Conservation (phyloP, 2,113 vertebrate genomes). For the Ivindomyrus marchei region DNA sequence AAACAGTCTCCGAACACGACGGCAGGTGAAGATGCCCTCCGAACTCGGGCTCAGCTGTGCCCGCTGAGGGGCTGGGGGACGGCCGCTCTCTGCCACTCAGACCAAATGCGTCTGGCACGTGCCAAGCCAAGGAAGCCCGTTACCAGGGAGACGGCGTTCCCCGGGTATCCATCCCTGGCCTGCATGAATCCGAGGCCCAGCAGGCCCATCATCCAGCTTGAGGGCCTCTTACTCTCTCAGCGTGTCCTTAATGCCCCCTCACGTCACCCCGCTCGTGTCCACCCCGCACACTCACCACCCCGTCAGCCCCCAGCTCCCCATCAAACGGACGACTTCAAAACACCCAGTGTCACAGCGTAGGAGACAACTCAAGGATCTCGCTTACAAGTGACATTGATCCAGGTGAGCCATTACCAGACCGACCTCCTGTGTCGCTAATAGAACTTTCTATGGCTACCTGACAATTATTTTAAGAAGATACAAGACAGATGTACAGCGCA, state of each 20-base stretch:
- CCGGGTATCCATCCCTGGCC: background rate
- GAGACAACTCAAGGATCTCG: background rate
- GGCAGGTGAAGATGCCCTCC: slow-evolving; percentile 56
- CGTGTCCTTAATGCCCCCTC: background rate
- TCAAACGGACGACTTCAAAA: background rate
- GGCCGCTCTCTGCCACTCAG: slow-evolving; percentile 11
- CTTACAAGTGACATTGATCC: background rate
- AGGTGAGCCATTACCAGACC: background rate
- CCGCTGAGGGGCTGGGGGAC: slow-evolving; percentile 34
- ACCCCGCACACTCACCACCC: background rate
- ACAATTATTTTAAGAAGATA: background rate
- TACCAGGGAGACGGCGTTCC: slow-evolving; percentile 20
- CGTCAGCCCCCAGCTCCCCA: background rate
- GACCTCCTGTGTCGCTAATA: background rate
- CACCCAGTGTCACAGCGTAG: background rate
- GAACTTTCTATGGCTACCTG: background rate
- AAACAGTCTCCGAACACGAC: slow-evolving; percentile 35
- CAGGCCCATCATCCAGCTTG: background rate
- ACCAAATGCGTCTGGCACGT: slow-evolving; percentile 37
- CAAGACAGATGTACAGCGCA: background rate
- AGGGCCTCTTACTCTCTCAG: background rate
- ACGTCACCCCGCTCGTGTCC: background rate
- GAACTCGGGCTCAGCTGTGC: slow-evolving; percentile 58
- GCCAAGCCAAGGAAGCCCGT: slow-evolving; percentile 50
- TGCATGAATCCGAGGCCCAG: background rate